Base-by-base conservation (phyloP, 35 echinoderm and acorn worm species). In the Ophiothrix spiculata region DNA sequence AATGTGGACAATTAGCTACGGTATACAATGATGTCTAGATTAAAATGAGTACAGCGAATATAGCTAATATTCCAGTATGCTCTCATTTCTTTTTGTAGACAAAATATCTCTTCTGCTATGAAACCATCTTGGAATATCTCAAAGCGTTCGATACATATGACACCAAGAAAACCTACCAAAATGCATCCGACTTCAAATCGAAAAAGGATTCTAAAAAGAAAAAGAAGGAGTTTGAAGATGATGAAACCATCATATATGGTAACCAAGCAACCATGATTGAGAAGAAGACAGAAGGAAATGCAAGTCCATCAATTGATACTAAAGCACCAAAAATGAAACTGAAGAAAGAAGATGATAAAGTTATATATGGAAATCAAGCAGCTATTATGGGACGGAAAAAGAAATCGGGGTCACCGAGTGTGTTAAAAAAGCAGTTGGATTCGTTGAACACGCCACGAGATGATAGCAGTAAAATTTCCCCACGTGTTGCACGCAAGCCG, bases 71-170 rank as follows among this genome's bases (percentile, higher is more conserved):
- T 10, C 42, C 6, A 10, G 19, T 49, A 6, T 10, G 19, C 42
- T 10, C 42, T 49, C 19, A 10, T 49, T 19, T 19, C 42, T 10
- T 49, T 19, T 49, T 49, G 6, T n/a, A 69, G 60, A 28, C 60
- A 15, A 69, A 69, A 25, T 69, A 69, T 69, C 60, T 10, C 60
- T 69, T 69, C 60, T 69, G 60, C 60, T 69, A 69, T 69, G 60
- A 69, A 28, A 69, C 60, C 60, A 69, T 69, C 4, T n/a, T 69
- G 23, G 60, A 69, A 12, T 69, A 69, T 28, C 60, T 69, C 10
- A 69, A 69, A 69, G 60, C 60, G 1, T 69, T 69, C 29, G 60
- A 69, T 69, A 28, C 17, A 4, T 69, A 69, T n/a, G 8, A 15
- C 60, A 69, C 16, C 23, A 69, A 69, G 60, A 69, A 69, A 69